Conservation (phyloP, 2,113 vertebrate species). For the Rhinolophus sinicus region DNA sequence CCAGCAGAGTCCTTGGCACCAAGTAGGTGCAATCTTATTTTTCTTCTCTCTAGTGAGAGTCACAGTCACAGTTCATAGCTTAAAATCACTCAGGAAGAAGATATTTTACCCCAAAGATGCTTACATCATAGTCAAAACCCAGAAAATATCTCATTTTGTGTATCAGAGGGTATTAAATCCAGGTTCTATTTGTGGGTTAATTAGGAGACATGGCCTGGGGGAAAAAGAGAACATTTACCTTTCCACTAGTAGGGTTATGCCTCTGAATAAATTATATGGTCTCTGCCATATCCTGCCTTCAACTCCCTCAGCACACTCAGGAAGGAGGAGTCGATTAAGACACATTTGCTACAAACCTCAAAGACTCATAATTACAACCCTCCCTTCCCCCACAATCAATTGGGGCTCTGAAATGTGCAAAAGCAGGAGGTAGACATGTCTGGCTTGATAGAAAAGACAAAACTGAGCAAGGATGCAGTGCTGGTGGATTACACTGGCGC, state of each 20-base stretch:
- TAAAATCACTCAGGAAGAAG: background rate
- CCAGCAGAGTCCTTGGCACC: background rate
- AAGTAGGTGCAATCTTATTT: background rate
- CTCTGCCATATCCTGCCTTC: background rate
- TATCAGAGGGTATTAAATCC: background rate
- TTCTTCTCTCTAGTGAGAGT: background rate
- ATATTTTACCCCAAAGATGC: background rate
- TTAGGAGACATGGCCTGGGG: background rate
- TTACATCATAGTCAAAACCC: background rate
- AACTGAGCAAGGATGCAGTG: fast-evolving
- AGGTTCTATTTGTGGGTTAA: background rate
- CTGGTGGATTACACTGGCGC: fast-evolving
- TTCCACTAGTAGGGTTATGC: background rate
- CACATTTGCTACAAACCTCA: background rate
- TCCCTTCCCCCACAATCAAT: background rate
- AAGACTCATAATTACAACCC: background rate
- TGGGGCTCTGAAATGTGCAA: background rate
- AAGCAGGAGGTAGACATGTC: background rate
- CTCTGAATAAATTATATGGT: background rate
- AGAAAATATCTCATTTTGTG: background rate
- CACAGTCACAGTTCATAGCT: background rate
- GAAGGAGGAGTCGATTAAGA: background rate
- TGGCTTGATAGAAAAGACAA: background rate
- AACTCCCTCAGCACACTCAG: background rate
- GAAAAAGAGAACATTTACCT: background rate